Conservation (phyloP, 2,113 vertebrate genomes). For the Aldabrachelys gigantea region DNA sequence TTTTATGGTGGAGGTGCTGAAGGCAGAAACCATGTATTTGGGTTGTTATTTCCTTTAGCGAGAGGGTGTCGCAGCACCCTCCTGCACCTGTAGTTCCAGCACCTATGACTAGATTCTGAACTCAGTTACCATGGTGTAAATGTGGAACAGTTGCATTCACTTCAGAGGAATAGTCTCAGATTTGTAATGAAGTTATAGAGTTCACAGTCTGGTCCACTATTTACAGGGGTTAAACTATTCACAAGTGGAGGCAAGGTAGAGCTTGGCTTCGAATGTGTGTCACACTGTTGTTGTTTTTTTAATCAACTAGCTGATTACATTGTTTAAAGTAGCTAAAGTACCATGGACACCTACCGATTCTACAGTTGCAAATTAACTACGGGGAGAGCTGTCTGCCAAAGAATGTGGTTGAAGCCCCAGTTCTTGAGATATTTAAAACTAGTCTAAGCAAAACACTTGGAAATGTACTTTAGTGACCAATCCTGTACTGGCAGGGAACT, state of each 20-base stretch:
- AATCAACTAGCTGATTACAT: constrained; percentile 37
- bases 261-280: neutral
- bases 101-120: neutral
- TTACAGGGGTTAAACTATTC: constrained; percentile 34
- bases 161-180: constrained; percentile 7
- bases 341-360: constrained; percentile 24
- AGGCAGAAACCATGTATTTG: no score
- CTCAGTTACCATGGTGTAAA: neutral
- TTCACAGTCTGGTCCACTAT: neutral
- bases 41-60: no score
- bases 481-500: neutral
- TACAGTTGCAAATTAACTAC: constrained; percentile 39
- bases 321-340: constrained; percentile 13
- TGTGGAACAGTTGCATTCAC: neutral
- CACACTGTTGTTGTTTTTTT: neutral
- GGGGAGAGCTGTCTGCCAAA: constrained; percentile 52
- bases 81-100: no score
- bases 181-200: constrained; percentile 10
- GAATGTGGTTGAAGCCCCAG: constrained; percentile 12
- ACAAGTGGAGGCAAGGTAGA: constrained; percentile 30
- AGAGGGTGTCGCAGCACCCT: no score
- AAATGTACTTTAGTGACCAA: constrained; percentile 2
- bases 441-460: constrained; percentile 59
- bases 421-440: constrained; percentile 65
- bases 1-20: no score